Base-by-base conservation (phyloP, 2,113 vertebrate species). In the Isurus oxyrinchus region DNA sequence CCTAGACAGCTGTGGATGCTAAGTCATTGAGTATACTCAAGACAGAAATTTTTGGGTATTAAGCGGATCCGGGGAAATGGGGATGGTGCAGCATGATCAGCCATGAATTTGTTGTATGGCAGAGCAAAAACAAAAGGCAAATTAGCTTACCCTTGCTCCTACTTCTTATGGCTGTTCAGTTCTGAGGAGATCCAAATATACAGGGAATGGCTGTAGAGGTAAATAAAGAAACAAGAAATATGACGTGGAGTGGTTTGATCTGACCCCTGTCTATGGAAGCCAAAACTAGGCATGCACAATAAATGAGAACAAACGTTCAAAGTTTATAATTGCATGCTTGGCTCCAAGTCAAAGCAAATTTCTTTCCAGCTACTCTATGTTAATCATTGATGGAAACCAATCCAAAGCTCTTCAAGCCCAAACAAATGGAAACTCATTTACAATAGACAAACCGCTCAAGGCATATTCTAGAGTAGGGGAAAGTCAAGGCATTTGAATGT, bases 321-420 rank as follows among this genome's bases (percentile, higher is more conserved):
- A 7, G n/a, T 61, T 25, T 55, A 31, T 88, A 21, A 3, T 35
- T 93, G 25, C 11, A 8, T 61, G 35, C 31, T 63, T 63, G 59
- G 23, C 23, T 93, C 11, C 0, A 31, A 61, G 91, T 57, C 91
- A 44, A 94, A 35, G 16, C 31, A 94, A 61, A 40, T n/a, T 8
- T 40, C 59, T 66, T 66, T 66, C 91, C 35, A 91, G 88, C 31
- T 16, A 40, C 59, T 66, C 44, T 25, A 61, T 66, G 91, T 66
- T 94, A 94, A 94, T 94, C 91, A 94, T 94, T 94, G 91, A 63
- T 14, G 1, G 59, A 94, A 93, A 90, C 53, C 21, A 57, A 90
- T 90, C 55, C 87, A 90, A 90, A 91, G 11, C 88, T 91, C 88
- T n/a, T 91, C 27, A 91, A 90, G 53, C 25, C 87, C 49, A 90